Evolutionary conservation across 2,888 invertebrate genomes (phyloP), one percentile per base, ranked within the genome.

Genomic region (Ophonus ardosiacus): DNA sequence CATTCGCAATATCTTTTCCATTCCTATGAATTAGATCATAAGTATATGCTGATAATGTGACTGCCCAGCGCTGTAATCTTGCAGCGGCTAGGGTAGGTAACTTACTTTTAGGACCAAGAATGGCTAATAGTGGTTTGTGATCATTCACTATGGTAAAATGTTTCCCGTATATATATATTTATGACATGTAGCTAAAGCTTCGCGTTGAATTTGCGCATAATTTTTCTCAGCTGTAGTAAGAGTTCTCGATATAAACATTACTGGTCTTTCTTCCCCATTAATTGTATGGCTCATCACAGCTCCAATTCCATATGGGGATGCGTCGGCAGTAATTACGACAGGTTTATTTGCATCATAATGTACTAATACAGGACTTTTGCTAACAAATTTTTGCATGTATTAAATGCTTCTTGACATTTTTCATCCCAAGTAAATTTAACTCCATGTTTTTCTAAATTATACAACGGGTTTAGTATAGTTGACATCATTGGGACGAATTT

Each of bases 21-120:
- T 43, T 57, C 38, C 65, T 81, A 18, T 86, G 84, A 38, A 68
- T 65, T 13, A 86, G 57, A 10, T 24, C 63, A 61, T 86, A 86
- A 7, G 61, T 15, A 74, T 86, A 86, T 7, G 79, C 65, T 13
- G 82, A 78, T 21, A 86, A 63, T 4, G 84, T 86, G 3, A 86
- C 82, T 5, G 85, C 84, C 86, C 86, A 86, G 38, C 85, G 65
- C 24, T 86, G 86, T 10, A 85, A 15, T 38, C 86, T 71, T 7
- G 85, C 51, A 7, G 86, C 86, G 3, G 84, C 86, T 31, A 86
- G 17, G 4, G 80, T 81, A 51, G 85, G 85, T 24, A n/a, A n/a
- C n/a, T n/a, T n/a, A n/a, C n/a, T n/a, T n/a, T n/a, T n/a, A n/a
- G n/a, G n/a, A n/a, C n/a, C n/a, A n/a, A n/a, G n/a, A n/a, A n/a